Conservation (phyloP, 2,888 invertebrate genomes). For the Hesperia comma region DNA sequence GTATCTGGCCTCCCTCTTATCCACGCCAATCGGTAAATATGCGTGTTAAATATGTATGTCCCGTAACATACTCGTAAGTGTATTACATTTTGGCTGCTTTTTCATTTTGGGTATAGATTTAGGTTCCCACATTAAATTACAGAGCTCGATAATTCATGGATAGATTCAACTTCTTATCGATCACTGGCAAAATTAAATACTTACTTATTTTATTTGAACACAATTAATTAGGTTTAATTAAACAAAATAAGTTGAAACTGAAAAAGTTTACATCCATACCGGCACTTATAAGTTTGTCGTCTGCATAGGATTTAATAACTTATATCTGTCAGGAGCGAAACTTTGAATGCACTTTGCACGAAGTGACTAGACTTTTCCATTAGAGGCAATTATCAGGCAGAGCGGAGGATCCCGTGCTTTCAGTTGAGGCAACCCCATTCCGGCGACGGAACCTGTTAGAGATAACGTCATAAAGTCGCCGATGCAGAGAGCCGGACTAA, state of each 20-base stretch:
- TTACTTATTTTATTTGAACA: too few species aligned
- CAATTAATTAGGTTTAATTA: too few species aligned
- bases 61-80: conserved; percentile 81
- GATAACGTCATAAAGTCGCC: conserved; percentile 83
- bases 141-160: neutral
- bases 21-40: conserved; percentile 83
- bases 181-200: too few species aligned
- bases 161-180: too few species aligned
- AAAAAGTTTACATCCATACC: neutral
- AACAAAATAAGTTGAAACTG: too few species aligned
- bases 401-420: conserved; percentile 75
- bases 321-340: conserved; percentile 75
- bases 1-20: conserved; percentile 62
- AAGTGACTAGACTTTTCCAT: conserved; percentile 83
- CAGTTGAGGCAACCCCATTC: conserved; percentile 59
- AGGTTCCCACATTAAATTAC: conserved; percentile 23
- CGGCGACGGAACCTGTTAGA: conserved; percentile 78
- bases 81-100: conserved; percentile 82
- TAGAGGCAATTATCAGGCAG: conserved; percentile 82
- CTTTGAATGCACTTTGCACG: conserved; percentile 79
- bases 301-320: conserved; percentile 73
- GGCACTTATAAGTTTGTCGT: conserved; percentile 46
- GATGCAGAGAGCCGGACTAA: conserved; percentile 79
- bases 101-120: conserved; percentile 69
- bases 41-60: conserved; percentile 84